These are phyloP conservation scores for Urocolius indicus DNA, from an alignment of 2,113 vertebrate genomes.

Conservation along the genomic window DNA sequence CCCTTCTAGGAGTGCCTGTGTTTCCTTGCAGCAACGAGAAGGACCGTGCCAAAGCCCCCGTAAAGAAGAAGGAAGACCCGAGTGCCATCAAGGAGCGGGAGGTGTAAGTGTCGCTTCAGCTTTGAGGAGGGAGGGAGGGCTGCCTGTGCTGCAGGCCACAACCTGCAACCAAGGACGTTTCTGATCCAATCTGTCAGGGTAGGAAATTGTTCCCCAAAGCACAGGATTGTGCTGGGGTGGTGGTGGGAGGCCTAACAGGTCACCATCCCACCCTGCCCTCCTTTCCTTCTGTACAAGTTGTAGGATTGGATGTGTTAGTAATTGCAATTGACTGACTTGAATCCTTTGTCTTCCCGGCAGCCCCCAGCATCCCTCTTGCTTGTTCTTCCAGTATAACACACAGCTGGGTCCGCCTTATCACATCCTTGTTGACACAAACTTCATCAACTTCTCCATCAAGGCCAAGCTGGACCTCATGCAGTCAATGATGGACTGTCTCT, in stretches of 20 bases:
- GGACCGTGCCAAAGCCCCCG: slow-evolving; percentile 83
- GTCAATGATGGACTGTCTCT: slow-evolving; percentile 99
- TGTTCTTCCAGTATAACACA: slow-evolving; percentile 99
- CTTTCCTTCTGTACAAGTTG: not conserved
- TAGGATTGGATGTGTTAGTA: not conserved
- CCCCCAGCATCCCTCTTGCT: slow-evolving; percentile 91
- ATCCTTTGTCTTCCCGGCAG: slow-evolving; percentile 73
- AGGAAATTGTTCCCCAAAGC: not conserved
- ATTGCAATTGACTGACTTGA: not conserved
- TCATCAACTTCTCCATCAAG: slow-evolving; percentile 99
- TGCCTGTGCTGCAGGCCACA: not conserved
- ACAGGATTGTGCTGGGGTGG: not conserved
- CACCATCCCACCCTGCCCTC: fast-evolving
- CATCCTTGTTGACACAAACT: slow-evolving; percentile 95
- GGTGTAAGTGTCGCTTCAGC: slow-evolving; percentile 80
- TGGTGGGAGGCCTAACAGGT: fast-evolving
- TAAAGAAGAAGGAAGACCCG: slow-evolving; percentile 90
- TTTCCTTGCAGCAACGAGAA: slow-evolving; percentile 85
- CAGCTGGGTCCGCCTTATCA: slow-evolving; percentile 97
- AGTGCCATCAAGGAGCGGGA: slow-evolving; percentile 89
- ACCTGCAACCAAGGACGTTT: not conserved
- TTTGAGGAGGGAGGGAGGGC: too few relatives aligned
- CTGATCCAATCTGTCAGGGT: too few relatives aligned
- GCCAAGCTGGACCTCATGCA: slow-evolving; percentile 96
- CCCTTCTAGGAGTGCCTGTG: not conserved